These are phyloP conservation scores for Perodicticus potto DNA, from an alignment of 2,797 vertebrate species.

Conservation along the genomic window DNA sequence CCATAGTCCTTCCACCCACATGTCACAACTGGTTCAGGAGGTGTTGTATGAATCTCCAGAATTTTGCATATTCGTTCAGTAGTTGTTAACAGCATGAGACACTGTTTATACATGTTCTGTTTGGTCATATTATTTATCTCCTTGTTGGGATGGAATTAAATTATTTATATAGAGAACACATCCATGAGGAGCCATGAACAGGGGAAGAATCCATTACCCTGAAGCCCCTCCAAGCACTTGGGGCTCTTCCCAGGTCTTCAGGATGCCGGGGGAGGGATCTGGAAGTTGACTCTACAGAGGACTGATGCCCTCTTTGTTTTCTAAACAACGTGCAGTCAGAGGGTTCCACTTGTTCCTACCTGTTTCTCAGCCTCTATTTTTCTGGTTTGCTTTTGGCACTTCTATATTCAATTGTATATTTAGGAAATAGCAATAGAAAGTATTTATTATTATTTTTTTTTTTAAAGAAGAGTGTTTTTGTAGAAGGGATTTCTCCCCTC, in stretches of 20 bases:
- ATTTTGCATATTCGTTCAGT: neutral
- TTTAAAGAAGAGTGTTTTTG: neutral
- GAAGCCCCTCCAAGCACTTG: no score
- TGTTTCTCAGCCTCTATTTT: neutral
- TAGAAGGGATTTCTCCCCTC: neutral
- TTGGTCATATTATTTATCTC: neutral
- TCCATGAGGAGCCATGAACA: neutral
- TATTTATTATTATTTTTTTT: neutral
- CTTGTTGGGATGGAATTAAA: no score
- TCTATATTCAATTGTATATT: neutral
- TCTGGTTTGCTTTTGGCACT: slow-evolving; percentile 8
- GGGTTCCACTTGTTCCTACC: neutral
- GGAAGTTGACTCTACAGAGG: neutral
- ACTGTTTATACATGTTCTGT: neutral
- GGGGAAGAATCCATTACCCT: fast-evolving
- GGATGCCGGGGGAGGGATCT: neutral
- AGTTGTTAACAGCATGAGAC: fast-evolving
- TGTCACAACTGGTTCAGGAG: neutral
- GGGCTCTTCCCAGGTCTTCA: neutral
- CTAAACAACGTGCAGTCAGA: neutral
- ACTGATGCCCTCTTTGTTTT: neutral
- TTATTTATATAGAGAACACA: neutral
- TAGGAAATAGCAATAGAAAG: neutral
- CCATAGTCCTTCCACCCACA: neutral
- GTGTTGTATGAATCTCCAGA: neutral